Conservation (phyloP, 2,888 invertebrate genomes). For the Acanthosoma haemorrhoidale region DNA sequence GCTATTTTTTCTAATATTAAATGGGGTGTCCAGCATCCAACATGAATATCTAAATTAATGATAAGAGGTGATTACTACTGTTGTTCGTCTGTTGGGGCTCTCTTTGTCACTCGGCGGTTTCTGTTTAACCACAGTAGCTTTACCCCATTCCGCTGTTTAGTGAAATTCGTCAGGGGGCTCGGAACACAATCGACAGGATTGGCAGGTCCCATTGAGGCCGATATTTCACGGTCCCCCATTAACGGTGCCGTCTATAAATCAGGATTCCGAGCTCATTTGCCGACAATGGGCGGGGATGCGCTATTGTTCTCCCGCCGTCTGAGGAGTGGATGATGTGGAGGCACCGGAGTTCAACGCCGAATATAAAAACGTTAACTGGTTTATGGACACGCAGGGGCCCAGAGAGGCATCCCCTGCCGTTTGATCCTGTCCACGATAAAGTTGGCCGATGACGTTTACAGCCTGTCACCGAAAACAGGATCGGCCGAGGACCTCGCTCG, state of each 20-base stretch:
- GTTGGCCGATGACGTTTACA: conserved; percentile 18
- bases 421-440: conserved; percentile 11
- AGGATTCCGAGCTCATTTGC: conserved; percentile 7
- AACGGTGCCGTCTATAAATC: not conserved
- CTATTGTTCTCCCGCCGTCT: not conserved
- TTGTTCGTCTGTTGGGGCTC: too few species aligned
- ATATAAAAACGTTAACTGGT: conserved; percentile 25
- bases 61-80: too few species aligned
- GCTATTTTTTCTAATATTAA: too few species aligned
- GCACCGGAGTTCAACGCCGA: not conserved
- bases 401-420: not conserved
- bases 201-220: not conserved
- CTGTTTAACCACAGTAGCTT: too few species aligned
- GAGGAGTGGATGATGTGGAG: not conserved
- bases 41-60: too few species aligned
- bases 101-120: too few species aligned
- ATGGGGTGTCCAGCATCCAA: too few species aligned
- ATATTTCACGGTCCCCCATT: conserved; percentile 20
- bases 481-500: not conserved
- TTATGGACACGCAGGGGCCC: not conserved
- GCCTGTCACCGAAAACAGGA: conserved; percentile 17
- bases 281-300: not conserved
- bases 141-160: too few species aligned
- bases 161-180: not conserved
- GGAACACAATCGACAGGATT: not conserved